Evolutionary conservation across 1,140 invertebrate genomes (phyloP), one percentile per base, ranked within the genome.

Genomic region (Drosophila equinoxialis): DNA sequence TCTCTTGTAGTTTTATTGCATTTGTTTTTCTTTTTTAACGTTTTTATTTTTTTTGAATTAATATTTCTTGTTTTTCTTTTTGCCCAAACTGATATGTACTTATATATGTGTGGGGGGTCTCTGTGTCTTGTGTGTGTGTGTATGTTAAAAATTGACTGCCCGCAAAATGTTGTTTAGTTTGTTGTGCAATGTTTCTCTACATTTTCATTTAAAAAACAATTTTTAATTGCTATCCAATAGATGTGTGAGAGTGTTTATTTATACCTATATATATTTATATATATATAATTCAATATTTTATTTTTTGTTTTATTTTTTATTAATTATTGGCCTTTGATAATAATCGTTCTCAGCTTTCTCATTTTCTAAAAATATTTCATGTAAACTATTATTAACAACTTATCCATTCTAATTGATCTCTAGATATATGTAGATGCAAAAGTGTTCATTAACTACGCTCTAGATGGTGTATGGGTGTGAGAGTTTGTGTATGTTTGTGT

Each of bases 31-130:
- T 41, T 61, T 51, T 63, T 39, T 30, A 30, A 30, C 11, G 37
- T 39, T 45, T 54, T 61, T 30, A 5, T 6, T 61, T 77, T 77
- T 57, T 51, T 51, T 51, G 7, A 17, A 48, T 14, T 48, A 48
- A 39, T 13, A 1, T 39, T 39, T 37, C 35, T 37, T 45, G 30
- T 30, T 30, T 37, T 37, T 37, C 35, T 37, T 67, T 57, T 73
- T 62, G 45, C 65, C 68, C 63, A 83, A 87, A 87, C 80, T 87
- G 84, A 87, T 87, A 87, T 87, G 85, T 87, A 89, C 85, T 80
- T 69, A 89, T 84, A 84, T 83, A 75, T 59, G 30, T 65, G 10
- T 37, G 30, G 30, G 39, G 17, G 17, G 17, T 17, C 17, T 17
- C 17, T 17, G 0, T 17, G 17, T 17, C 0, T 17, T 77, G 66